Percentiles rank a stretch among this genome's conserved stretches.
Conservation (phyloP, 2,113 vertebrate genomes). For the Stercorarius parasiticus region DNA sequence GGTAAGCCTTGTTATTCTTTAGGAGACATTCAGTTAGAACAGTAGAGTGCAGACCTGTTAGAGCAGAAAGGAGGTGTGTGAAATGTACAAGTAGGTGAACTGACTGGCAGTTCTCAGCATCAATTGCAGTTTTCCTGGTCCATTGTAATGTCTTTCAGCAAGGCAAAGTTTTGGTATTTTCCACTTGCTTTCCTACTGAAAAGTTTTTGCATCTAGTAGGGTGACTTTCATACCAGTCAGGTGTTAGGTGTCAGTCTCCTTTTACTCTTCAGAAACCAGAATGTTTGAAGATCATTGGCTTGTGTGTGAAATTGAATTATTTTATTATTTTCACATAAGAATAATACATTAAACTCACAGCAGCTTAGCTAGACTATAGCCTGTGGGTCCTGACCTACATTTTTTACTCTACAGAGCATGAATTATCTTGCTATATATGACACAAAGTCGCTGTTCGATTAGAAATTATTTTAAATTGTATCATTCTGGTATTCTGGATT, state of each 20-base stretch:
- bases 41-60: background rate
- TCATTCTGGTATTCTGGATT: background rate
- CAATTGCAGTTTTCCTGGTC: background rate
- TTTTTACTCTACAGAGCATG: constrained; percentile 37
- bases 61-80: background rate
- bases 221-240: background rate
- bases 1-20: background rate
- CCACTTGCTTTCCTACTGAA: background rate
- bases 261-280: background rate
- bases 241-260: background rate
- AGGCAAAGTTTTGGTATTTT: background rate
- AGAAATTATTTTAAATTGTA: background rate
- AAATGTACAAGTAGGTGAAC: background rate
- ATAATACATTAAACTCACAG: constrained; percentile 5
- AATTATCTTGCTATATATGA: constrained; percentile 1
- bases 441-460: background rate
- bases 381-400: constrained; percentile 46
- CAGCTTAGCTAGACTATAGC: background rate
- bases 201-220: background rate
- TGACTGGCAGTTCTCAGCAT: background rate
- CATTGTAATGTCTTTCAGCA: background rate
- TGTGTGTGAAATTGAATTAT: constrained; percentile 35
- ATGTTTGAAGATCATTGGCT: constrained; percentile 38
- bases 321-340: constrained; percentile 22
- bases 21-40: background rate